phyloP scores from a whole-genome alignment of 2,113 vertebrate species.

The Corvus moneduloides region DNA sequence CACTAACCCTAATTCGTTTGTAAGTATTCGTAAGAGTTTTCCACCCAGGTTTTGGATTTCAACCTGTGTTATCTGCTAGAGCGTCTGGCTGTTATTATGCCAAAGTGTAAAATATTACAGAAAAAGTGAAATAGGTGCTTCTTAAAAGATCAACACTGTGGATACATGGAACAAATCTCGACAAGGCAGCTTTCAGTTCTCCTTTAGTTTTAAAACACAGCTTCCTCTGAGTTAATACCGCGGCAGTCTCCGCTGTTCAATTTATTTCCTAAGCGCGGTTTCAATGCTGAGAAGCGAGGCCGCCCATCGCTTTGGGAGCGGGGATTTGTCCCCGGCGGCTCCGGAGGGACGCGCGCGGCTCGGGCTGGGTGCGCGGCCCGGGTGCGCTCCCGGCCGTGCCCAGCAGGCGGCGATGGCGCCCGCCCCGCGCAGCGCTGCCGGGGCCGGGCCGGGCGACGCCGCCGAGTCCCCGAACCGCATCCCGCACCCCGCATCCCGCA shows the following conservation, averaged over 20 bases:
- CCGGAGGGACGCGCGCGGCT: not conserved
- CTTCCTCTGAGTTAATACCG: not conserved
- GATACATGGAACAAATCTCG: not conserved
- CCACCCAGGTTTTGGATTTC: not conserved
- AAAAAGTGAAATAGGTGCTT: not conserved
- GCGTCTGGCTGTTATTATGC: not conserved
- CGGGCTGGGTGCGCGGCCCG: not conserved
- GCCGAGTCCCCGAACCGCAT: not conserved
- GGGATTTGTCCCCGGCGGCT: not conserved
- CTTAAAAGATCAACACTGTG: not conserved
- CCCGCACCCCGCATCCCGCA: not conserved
- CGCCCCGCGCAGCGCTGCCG: not conserved
- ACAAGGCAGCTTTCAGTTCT: not conserved
- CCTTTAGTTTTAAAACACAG: not conserved
- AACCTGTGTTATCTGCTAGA: not conserved
- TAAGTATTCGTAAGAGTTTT: not conserved
- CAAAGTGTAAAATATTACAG: not conserved
- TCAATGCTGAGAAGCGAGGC: accelerated
- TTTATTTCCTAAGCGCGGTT: not conserved
- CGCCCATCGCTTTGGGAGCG: accelerated
- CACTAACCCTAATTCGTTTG: not conserved
- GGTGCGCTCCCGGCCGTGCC: not conserved
- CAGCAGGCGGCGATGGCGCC: not conserved
- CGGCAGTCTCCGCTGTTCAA: not conserved
- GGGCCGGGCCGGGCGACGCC: too few relatives aligned